phyloP scores from a whole-genome alignment of 2,113 vertebrate species.

The Helogale parvula region DNA sequence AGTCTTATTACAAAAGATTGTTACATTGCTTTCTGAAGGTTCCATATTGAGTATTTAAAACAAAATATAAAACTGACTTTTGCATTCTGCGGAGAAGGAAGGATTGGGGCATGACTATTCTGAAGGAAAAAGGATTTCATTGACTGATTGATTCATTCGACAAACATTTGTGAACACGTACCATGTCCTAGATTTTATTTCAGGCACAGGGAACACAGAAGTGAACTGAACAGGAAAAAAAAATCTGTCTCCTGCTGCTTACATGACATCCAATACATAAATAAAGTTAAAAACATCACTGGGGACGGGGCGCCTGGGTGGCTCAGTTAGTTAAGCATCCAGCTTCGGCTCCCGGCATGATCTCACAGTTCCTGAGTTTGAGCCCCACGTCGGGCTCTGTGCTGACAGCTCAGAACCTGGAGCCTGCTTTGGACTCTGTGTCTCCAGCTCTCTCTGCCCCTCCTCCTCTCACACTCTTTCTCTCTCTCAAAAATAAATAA shows the following conservation, averaged over 20 bases:
- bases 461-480: too few species aligned
- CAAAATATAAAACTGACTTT: background rate
- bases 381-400: too few species aligned
- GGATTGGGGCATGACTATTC: background rate
- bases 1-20: background rate
- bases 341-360: too few species aligned
- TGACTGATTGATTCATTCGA: background rate
- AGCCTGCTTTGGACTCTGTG: too few species aligned
- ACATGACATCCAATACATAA: background rate
- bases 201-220: background rate
- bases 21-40: background rate
- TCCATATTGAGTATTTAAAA: background rate
- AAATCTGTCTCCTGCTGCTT: background rate
- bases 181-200: background rate
- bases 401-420: too few species aligned
- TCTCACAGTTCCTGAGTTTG: too few species aligned
- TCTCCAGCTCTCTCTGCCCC: too few species aligned
- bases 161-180: background rate
- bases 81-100: background rate
- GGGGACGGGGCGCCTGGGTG: too few species aligned
- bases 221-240: background rate
- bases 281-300: background rate
- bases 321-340: too few species aligned
- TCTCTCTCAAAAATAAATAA: too few species aligned
- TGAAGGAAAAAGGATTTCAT: background rate